Conservation (phyloP, 2,113 vertebrate genomes). For the Erinaceus europaeus region DNA sequence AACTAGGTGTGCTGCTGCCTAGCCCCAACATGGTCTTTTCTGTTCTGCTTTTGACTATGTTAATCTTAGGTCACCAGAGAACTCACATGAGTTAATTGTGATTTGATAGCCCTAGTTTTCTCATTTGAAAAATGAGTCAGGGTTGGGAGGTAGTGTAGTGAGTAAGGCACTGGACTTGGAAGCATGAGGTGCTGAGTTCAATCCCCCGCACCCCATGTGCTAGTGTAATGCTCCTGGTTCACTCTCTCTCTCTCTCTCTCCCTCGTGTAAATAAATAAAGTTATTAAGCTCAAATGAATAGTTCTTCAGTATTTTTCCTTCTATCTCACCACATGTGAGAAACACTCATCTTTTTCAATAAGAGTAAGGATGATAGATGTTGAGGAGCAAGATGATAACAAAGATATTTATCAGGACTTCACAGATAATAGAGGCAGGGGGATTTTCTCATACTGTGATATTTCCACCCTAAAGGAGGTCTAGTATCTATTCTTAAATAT, state of each 20-base stretch:
- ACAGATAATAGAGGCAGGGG: not conserved
- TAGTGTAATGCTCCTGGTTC: too few relatives aligned
- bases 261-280: not conserved
- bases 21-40: too few relatives aligned
- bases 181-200: too few relatives aligned
- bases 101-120: not conserved
- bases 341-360: not conserved
- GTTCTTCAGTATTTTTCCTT: not conserved
- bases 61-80: too few relatives aligned
- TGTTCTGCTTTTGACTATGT: too few relatives aligned
- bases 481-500: not conserved
- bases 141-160: too few relatives aligned
- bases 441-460: not conserved
- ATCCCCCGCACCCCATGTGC: too few relatives aligned
- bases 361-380: not conserved
- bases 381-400: not conserved
- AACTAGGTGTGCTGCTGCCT: too few relatives aligned
- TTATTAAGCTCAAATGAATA: not conserved
- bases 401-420: not conserved
- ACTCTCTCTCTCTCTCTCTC: too few relatives aligned
- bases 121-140: not conserved
- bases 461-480: slow-evolving; percentile 1
- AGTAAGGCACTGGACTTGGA: too few relatives aligned
- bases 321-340: not conserved
- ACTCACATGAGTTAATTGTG: too few relatives aligned